Evolutionary conservation across 2,888 invertebrate species (phyloP).

Genomic region (Cerastoderma edule): DNA sequence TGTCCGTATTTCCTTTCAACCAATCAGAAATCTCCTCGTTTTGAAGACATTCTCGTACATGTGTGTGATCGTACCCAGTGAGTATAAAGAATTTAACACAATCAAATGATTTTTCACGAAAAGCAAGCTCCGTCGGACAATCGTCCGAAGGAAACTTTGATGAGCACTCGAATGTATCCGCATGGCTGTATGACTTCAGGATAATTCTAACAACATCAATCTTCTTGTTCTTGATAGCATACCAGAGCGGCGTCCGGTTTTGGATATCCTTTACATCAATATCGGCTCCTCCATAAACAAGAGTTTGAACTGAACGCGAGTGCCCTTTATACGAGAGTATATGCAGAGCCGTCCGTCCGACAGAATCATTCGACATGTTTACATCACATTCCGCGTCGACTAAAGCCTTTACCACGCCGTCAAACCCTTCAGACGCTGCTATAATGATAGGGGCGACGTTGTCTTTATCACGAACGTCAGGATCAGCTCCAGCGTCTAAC

Average conservation of each 20-base stretch:
- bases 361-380: slow-evolving; percentile 71
- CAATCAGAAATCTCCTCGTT: slow-evolving; percentile 54
- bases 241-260: slow-evolving; percentile 77
- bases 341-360: slow-evolving; percentile 76
- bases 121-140: slow-evolving; percentile 73
- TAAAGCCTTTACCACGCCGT: slow-evolving; percentile 73
- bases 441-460: slow-evolving; percentile 78
- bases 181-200: slow-evolving; percentile 76
- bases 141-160: slow-evolving; percentile 53
- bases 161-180: slow-evolving; percentile 73
- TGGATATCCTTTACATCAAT: slow-evolving; percentile 72
- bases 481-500: slow-evolving; percentile 76
- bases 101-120: slow-evolving; percentile 63
- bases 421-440: slow-evolving; percentile 81
- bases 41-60: slow-evolving; percentile 65
- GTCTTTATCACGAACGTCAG: slow-evolving; percentile 75
- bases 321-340: slow-evolving; percentile 81
- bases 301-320: slow-evolving; percentile 69
- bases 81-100: slow-evolving; percentile 78
- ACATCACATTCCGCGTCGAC: slow-evolving; percentile 73
- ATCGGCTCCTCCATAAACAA: slow-evolving; percentile 74
- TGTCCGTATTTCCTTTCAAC: slow-evolving; percentile 60
- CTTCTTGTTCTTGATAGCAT: slow-evolving; percentile 76
- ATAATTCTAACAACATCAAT: slow-evolving; percentile 74
- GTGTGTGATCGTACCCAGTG: slow-evolving; percentile 75